These are phyloP conservation scores for Barnardius zonarius DNA, from an alignment of 2,113 vertebrate species.

Conservation along the genomic window DNA sequence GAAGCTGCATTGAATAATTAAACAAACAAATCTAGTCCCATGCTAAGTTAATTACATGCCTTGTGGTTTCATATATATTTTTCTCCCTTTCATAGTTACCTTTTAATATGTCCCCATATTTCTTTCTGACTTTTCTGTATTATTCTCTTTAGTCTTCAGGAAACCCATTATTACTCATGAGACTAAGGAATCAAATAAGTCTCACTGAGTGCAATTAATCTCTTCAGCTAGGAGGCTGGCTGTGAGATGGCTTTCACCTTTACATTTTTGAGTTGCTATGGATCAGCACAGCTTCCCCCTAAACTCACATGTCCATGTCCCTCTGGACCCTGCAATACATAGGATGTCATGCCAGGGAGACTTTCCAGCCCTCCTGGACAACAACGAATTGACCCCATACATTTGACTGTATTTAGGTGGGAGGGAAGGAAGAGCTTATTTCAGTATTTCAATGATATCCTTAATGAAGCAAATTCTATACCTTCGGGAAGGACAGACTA, in stretches of 20 bases:
- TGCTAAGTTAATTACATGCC: constrained; percentile 50
- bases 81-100: constrained; percentile 33
- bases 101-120: constrained; percentile 51
- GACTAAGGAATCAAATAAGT: constrained; percentile 40
- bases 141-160: constrained; percentile 38
- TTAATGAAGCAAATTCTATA: background rate
- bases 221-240: background rate
- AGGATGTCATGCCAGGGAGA: background rate
- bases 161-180: constrained; percentile 54
- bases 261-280: background rate
- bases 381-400: background rate
- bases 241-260: constrained; percentile 8
- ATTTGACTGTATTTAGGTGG: background rate
- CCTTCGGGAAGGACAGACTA: background rate
- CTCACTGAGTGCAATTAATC: constrained; percentile 40
- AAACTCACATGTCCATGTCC: background rate
- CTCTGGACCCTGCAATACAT: background rate
- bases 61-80: constrained; percentile 51
- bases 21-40: constrained; percentile 55
- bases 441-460: background rate
- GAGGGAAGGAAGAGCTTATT: background rate
- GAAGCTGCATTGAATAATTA: constrained; percentile 53
- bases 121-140: constrained; percentile 60
- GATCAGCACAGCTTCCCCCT: background rate
- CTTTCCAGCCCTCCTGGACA: background rate